Percentiles rank a stretch among this genome's conserved stretches.
These are phyloP conservation scores for Dolichallabes microphthalmus DNA, from an alignment of 2,113 vertebrate species.

Conservation along the genomic window DNA sequence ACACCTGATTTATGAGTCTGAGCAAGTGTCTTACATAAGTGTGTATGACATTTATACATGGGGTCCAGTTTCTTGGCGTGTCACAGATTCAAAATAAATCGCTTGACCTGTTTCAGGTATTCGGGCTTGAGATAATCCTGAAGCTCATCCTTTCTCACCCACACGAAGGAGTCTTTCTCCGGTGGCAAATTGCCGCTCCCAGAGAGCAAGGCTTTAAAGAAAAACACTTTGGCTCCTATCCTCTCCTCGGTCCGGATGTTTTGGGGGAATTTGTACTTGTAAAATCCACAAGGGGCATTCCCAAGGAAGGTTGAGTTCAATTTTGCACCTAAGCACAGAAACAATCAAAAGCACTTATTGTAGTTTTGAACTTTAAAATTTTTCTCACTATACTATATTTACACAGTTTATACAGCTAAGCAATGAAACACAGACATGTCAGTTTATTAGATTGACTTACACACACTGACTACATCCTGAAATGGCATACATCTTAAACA, in stretches of 20 bases:
- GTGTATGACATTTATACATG: neutral
- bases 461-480: neutral
- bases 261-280: conserved; percentile 91
- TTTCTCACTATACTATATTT: neutral
- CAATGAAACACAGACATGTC: neutral
- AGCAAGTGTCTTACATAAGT: neutral
- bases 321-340: conserved; percentile 68
- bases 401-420: neutral
- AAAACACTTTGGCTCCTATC: conserved; percentile 88
- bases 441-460: too few relatives aligned
- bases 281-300: conserved; percentile 89
- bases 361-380: neutral
- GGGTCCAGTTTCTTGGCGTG: neutral
- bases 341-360: neutral
- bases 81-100: conserved; percentile 81
- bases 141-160: conserved; percentile 86
- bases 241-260: conserved; percentile 72
- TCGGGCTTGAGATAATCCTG: conserved; percentile 80
- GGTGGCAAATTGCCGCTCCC: conserved; percentile 56
- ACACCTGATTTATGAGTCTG: neutral
- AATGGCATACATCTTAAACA: neutral
- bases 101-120: conserved; percentile 82
- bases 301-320: conserved; percentile 84
- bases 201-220: conserved; percentile 91
- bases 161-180: conserved; percentile 67